Conservation (phyloP, 2,113 vertebrate species). For the Melanotaenia duboulayi region DNA sequence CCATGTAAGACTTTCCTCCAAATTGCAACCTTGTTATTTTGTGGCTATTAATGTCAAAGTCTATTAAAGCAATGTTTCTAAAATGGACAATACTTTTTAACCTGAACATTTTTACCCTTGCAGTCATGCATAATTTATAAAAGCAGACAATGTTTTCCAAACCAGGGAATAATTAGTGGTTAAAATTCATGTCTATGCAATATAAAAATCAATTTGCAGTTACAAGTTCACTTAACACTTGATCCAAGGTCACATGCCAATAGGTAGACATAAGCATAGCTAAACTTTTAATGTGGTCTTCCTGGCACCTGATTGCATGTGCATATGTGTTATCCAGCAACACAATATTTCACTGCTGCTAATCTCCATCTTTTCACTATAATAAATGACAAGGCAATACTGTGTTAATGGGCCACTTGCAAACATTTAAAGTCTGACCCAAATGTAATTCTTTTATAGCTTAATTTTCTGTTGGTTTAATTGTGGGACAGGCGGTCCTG, state of each 20-base stretch:
- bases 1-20: too few species aligned
- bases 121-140: too few species aligned
- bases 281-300: neutral
- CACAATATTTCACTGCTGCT: neutral
- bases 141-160: neutral
- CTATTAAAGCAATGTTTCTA: too few species aligned
- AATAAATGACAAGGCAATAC: neutral
- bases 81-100: too few species aligned
- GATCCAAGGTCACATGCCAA: neutral
- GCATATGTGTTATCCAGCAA: neutral
- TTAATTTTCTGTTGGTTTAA: neutral
- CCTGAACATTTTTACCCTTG: too few species aligned
- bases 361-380: neutral
- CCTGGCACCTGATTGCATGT: neutral
- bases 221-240: neutral
- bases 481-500: neutral
- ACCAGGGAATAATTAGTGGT: too few species aligned
- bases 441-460: neutral
- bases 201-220: neutral
- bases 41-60: too few species aligned
- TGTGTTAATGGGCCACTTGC: neutral
- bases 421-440: neutral
- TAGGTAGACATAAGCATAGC: constrained; percentile 3
- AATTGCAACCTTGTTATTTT: too few species aligned
- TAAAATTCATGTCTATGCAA: too few species aligned